Conservation (phyloP, 2,797 vertebrate species). For the Falco peregrinus region DNA sequence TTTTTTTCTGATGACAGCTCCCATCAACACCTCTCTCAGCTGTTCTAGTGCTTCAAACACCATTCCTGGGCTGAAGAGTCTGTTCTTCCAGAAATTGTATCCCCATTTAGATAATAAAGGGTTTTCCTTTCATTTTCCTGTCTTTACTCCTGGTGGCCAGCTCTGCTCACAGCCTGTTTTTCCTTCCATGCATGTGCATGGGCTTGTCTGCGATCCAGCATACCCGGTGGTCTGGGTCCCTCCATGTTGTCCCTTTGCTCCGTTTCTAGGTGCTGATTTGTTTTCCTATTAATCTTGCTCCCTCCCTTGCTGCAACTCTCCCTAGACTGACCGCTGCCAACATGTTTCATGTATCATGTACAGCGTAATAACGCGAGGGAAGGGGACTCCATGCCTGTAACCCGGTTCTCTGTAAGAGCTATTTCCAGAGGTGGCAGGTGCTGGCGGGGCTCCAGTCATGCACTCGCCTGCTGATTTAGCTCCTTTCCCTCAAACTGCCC, state of each 20-base stretch:
- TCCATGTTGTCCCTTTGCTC: constrained; percentile 3
- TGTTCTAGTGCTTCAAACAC: constrained; percentile 39
- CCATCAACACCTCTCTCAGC: constrained; percentile 45
- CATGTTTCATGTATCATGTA: not conserved
- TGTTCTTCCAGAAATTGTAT: constrained; percentile 14
- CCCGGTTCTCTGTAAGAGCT: not conserved
- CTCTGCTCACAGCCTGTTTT: not conserved
- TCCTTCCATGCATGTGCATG: not conserved
- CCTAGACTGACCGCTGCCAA: constrained; percentile 6
- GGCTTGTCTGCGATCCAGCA: constrained; percentile 30
- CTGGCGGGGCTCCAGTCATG: constrained; percentile 22
- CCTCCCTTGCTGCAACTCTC: constrained; percentile 18
- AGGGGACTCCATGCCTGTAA: not conserved
- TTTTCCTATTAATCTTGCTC: constrained; percentile 46
- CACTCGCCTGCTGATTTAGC: not conserved
- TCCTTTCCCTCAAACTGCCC: not conserved
- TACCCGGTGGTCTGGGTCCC: constrained; percentile 15
- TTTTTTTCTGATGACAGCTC: constrained; percentile 18
- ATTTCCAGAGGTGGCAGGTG: constrained; percentile 61
- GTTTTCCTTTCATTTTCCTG: constrained; percentile 7
- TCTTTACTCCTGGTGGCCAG: not conserved
- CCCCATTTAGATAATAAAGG: constrained; percentile 36
- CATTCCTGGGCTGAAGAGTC: constrained; percentile 13
- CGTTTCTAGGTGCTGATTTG: constrained; percentile 62
- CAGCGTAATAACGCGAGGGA: not conserved